Evolutionary conservation across 2,888 invertebrate species (phyloP).

Genomic region (Epistrophella euchroma): DNA sequence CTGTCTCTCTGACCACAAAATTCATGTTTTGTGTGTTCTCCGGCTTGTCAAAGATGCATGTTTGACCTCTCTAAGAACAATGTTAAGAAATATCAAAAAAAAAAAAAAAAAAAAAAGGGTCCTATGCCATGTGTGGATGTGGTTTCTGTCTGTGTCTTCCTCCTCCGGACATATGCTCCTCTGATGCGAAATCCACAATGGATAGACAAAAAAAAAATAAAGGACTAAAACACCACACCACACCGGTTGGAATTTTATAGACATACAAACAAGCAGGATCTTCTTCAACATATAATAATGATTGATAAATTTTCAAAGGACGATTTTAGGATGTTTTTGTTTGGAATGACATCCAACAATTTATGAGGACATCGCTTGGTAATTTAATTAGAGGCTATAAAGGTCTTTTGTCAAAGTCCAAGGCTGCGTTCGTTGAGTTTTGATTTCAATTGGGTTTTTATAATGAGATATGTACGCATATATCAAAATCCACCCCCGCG

Average conservation of each 20-base stretch:
- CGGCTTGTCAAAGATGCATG: conserved; percentile 58
- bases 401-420: conserved; percentile 24
- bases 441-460: conserved; percentile 72
- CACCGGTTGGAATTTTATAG: conserved; percentile 35
- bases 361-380: conserved; percentile 58
- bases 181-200: neutral
- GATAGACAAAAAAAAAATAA: conserved; percentile 12
- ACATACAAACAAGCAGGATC: neutral
- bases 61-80: conserved; percentile 52
- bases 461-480: conserved; percentile 56
- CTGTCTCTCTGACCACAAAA: conserved; percentile 61
- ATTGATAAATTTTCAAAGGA: conserved; percentile 49
- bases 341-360: conserved; percentile 45
- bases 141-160: conserved; percentile 39
- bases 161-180: conserved; percentile 61
- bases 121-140: conserved; percentile 68
- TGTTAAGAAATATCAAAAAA: conserved; percentile 41
- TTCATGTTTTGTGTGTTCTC: conserved; percentile 47
- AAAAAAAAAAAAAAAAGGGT: too few relatives aligned
- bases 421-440: conserved; percentile 32
- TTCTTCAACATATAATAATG: conserved; percentile 18
- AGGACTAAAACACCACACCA: conserved; percentile 10
- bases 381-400: conserved; percentile 61
- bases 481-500: conserved; percentile 58
- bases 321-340: conserved; percentile 15